A percentile compares a stretch with the other conserved stretches of the same genome.
Conservation (phyloP, 2,797 vertebrate genomes). For the Bradypodion pumilum region DNA sequence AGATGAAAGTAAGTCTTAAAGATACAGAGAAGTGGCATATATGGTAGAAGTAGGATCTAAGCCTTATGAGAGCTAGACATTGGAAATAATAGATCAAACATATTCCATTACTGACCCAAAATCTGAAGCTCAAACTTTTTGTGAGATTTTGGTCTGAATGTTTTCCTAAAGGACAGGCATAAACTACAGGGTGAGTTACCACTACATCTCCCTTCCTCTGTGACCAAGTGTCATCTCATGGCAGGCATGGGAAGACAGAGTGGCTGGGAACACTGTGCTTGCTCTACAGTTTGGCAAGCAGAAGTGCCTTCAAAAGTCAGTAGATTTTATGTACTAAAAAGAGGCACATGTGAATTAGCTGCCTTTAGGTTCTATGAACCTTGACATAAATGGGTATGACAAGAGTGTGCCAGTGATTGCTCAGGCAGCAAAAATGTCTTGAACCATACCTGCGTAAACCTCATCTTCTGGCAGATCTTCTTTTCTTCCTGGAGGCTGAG, state of each 20-base stretch:
- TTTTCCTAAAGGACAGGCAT: background rate
- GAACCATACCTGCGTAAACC: no score
- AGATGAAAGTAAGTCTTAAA: slow-evolving; percentile 89
- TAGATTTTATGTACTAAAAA: no score
- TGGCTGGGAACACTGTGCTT: background rate
- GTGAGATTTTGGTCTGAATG: background rate
- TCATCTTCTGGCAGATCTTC: background rate
- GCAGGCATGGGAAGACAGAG: background rate
- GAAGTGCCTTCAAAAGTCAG: no score
- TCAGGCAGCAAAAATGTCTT: no score
- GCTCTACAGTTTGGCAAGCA: no score
- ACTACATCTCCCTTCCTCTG: no score
- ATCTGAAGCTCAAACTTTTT: background rate
- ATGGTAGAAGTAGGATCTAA: slow-evolving; percentile 34
- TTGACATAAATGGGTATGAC: no score
- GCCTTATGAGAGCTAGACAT: background rate
- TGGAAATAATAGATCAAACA: slow-evolving; percentile 20
- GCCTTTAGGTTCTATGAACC: no score
- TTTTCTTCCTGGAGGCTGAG: background rate
- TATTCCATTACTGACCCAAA: background rate
- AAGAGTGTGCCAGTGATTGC: no score
- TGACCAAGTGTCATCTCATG: background rate
- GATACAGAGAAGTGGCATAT: background rate
- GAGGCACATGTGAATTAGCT: no score
- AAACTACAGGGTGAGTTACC: background rate